These are phyloP conservation scores for Aphaenogaster floridana DNA, from an alignment of 1,140 invertebrate genomes.

Conservation along the genomic window DNA sequence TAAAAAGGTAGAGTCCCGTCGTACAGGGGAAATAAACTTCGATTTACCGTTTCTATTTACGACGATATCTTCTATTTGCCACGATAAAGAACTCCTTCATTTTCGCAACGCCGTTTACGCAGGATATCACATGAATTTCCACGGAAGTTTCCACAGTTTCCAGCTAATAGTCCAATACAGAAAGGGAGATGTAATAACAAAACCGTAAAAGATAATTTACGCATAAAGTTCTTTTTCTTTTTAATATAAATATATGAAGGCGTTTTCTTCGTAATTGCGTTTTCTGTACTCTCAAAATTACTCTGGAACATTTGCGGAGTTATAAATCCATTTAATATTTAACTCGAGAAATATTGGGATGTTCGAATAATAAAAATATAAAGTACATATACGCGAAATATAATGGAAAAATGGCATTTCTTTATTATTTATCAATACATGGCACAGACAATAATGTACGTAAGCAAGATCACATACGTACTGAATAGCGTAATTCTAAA, in stretches of 20 bases:
- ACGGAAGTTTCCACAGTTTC: neutral
- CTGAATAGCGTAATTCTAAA: neutral
- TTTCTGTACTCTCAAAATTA: neutral
- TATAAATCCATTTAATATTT: neutral
- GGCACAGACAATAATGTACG: neutral
- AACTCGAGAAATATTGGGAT: neutral
- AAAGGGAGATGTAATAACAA: neutral
- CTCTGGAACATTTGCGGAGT: neutral
- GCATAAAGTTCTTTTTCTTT: neutral
- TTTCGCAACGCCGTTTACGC: neutral
- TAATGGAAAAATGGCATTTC: neutral
- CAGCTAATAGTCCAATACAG: neutral
- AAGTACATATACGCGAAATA: neutral
- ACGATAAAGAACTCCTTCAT: slow-evolving; percentile 9
- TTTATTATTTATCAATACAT: neutral
- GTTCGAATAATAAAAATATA: neutral
- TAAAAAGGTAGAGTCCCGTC: neutral
- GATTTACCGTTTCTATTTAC: slow-evolving; percentile 52
- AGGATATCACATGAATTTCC: neutral
- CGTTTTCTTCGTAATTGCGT: neutral
- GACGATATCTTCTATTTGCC: neutral
- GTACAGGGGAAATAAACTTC: slow-evolving; percentile 36
- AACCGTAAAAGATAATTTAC: neutral
- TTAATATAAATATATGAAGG: neutral
- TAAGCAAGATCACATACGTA: neutral